Conservation (phyloP, 1,140 invertebrate species). For the Eumaeus atala region DNA sequence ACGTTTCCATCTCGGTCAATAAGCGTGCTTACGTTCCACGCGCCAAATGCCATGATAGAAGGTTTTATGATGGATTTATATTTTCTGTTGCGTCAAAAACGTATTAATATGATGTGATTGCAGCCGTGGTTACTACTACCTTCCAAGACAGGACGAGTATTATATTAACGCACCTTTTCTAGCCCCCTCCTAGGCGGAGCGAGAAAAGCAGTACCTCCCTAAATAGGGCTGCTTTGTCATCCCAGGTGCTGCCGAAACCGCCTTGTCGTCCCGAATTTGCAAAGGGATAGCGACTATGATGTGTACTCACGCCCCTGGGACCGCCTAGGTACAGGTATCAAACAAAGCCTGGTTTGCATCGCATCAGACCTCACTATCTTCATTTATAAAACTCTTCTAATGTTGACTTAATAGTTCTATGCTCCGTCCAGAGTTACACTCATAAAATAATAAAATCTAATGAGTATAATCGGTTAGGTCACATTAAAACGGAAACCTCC, state of each 20-base stretch:
- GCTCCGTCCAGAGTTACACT: too few relatives aligned
- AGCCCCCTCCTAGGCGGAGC: constrained; percentile 26
- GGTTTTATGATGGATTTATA: constrained; percentile 17
- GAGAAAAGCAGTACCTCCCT: constrained; percentile 30
- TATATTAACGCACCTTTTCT: constrained; percentile 36
- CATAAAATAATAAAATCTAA: too few relatives aligned
- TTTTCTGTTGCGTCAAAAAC: constrained; percentile 20
- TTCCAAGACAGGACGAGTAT: constrained; percentile 15
- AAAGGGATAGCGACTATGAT: constrained; percentile 24
- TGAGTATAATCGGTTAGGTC: too few relatives aligned
- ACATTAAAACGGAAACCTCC: too few relatives aligned
- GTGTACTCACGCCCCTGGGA: constrained; percentile 15
- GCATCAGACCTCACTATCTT: constrained; percentile 30
- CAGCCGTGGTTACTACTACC: constrained; percentile 25
- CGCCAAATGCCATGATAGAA: constrained; percentile 22
- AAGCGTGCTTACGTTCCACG: constrained; percentile 33
- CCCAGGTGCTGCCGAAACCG: constrained; percentile 26
- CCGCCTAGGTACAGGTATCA: constrained; percentile 24
- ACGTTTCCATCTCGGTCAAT: constrained; percentile 26
- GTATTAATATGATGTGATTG: constrained; percentile 19
- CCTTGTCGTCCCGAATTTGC: constrained; percentile 18
- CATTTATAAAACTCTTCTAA: too few relatives aligned
- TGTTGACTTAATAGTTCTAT: too few relatives aligned
- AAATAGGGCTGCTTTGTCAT: constrained; percentile 32
- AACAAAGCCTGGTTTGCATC: constrained; percentile 30